Evolutionary conservation across 2,797 vertebrate species (phyloP), one percentile per base, ranked within the genome.

Genomic region (Gymnoscopelus braueri): DNA sequence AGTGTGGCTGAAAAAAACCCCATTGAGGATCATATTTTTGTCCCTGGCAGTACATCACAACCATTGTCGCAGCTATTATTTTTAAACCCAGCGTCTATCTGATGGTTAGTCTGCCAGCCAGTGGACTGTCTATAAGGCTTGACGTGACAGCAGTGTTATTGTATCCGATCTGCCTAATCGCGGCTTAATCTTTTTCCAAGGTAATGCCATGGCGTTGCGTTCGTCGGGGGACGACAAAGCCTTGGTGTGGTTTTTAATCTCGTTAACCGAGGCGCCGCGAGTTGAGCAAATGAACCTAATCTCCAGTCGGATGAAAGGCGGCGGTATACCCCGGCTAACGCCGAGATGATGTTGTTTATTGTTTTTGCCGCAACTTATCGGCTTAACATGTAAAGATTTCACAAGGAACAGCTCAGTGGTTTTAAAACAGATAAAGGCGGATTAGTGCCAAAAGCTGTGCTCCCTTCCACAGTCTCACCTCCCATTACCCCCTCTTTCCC

Each of bases 321-420:
- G 19, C 1, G 74, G 74, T 61, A 75, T 78, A 71, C 52, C 74
- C 63, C 50, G 47, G 76, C 73, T 75, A 74, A 80, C 65, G 68
- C 60, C 0, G 52, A 69, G 72, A 81, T 76, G 53, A 77, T 85
- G 78, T 77, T 84, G 74, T 87, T 88, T 88, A 87, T 88, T 87
- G 80, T 87, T 85, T 19, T 88, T 77, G 72, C 68, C 3, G 67
- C 66, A 75, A 44, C 75, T 86, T 84, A 88, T 87, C 74, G 56
- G 76, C 69, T 88, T 90, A 87, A 65, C 80, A 80, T 82, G 85
- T 70, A 75, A 83, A 84, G 80, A 87, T 90, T 80, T 81, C 67
- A 85, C 74, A 60, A 69, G 81, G 72, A 85, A 87, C 78, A 82
- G 85, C 84, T 89, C 78, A 81, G 80, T 82, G 82, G 83, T 87